phyloP scores from a whole-genome alignment of 1,140 invertebrate genomes.

The Solenopsis invicta region DNA sequence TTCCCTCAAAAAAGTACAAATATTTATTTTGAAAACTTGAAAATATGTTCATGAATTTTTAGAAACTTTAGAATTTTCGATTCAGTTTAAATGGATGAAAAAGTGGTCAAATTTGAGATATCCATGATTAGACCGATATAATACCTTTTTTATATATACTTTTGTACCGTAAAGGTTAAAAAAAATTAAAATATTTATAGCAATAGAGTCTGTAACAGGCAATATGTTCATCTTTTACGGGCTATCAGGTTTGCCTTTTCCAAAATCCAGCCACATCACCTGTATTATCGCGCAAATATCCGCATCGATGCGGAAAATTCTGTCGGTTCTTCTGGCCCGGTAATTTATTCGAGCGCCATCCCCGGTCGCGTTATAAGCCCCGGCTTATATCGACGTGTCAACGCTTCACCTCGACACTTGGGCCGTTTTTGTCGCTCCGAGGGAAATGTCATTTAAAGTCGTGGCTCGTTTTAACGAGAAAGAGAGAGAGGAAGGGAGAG shows the following conservation, averaged over 20 bases:
- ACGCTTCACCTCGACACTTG: constrained; percentile 65
- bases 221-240: background rate
- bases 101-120: no score
- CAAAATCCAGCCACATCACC: constrained; percentile 20
- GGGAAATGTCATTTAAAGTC: constrained; percentile 72
- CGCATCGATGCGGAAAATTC: constrained; percentile 65
- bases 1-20: no score
- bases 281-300: constrained; percentile 55
- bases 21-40: no score
- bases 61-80: no score
- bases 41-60: no score
- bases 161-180: background rate
- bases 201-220: background rate
- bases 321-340: constrained; percentile 52
- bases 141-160: no score
- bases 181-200: background rate
- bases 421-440: constrained; percentile 66
- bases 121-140: no score
- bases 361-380: constrained; percentile 57
- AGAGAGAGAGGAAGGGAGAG: constrained; percentile 5
- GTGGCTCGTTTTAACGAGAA: constrained; percentile 45
- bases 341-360: constrained; percentile 58
- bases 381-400: constrained; percentile 57
- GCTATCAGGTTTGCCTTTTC: background rate
- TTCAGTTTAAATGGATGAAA: no score